Evolutionary conservation across 2,888 invertebrate species (phyloP).

Genomic region (Trachelus iudaicus): DNA sequence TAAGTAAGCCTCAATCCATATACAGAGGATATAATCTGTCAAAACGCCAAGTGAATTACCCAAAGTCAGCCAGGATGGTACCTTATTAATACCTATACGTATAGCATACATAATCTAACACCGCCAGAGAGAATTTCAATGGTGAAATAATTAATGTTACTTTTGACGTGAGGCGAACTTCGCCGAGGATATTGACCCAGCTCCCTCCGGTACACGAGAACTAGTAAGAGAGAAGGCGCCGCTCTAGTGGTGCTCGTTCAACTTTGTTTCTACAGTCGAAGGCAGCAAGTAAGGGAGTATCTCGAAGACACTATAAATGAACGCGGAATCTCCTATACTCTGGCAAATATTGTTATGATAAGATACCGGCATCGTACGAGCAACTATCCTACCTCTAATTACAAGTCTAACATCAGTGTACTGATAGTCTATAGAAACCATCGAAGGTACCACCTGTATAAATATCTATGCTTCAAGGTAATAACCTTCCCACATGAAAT

Average conservation of each 20-base stretch:
- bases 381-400: neutral
- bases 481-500: neutral
- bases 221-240: neutral
- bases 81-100: neutral
- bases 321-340: neutral
- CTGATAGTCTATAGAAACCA: neutral
- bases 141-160: conserved; percentile 20
- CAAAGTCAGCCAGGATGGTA: neutral
- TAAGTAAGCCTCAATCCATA: neutral
- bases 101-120: neutral
- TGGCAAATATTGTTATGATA: neutral
- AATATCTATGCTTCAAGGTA: neutral
- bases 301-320: neutral
- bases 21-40: neutral
- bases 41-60: neutral
- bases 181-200: conserved; percentile 38
- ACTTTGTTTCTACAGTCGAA: neutral
- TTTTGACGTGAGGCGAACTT: conserved; percentile 24
- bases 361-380: neutral
- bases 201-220: neutral
- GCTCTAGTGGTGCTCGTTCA: neutral
- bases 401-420: neutral
- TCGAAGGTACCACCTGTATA: neutral
- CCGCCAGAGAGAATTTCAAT: neutral
- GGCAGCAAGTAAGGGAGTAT: neutral